These are phyloP conservation scores for Sebastes steindachneri DNA, from an alignment of 2,797 vertebrate genomes.

Conservation along the genomic window DNA sequence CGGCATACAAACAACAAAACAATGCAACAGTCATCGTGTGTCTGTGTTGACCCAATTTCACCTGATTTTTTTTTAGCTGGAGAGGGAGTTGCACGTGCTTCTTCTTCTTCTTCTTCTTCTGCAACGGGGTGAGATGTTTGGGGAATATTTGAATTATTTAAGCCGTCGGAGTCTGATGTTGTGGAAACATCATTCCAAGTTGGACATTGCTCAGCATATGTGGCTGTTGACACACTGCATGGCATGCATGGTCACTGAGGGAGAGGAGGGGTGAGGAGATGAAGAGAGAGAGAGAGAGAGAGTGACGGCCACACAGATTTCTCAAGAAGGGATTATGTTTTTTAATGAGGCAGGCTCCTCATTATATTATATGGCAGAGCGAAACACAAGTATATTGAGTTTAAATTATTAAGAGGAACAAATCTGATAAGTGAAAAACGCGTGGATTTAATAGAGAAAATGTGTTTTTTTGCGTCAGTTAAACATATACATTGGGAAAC, in stretches of 20 bases:
- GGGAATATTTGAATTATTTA: slow-evolving; percentile 34
- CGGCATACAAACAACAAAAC: slow-evolving; percentile 2
- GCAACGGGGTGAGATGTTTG: not conserved
- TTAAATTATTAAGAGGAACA: not conserved
- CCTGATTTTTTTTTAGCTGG: not conserved
- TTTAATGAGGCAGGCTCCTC: slow-evolving; percentile 9
- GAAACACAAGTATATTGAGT: not conserved
- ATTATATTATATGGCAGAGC: not conserved
- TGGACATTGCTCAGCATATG: slow-evolving; percentile 13
- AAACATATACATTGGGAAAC: slow-evolving; percentile 11
- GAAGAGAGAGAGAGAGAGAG: not conserved
- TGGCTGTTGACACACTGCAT: not conserved
- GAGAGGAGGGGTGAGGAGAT: slow-evolving; percentile 7
- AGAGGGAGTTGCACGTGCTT: not conserved
- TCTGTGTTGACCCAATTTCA: slow-evolving; percentile 41
- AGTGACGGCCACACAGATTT: not conserved
- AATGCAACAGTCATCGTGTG: not conserved
- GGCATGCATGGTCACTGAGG: slow-evolving; percentile 6
- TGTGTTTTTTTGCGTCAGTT: not conserved
- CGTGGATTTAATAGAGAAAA: not conserved
- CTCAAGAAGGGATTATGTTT: not conserved
- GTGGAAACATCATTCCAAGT: not conserved
- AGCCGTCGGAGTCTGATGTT: slow-evolving; percentile 10
- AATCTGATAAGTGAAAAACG: not conserved
- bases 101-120: not conserved